A percentile compares a stretch with the other conserved stretches of the same genome.
Conservation (phyloP, 2,113 vertebrate genomes). For the Corythoichthys haematopterus region DNA sequence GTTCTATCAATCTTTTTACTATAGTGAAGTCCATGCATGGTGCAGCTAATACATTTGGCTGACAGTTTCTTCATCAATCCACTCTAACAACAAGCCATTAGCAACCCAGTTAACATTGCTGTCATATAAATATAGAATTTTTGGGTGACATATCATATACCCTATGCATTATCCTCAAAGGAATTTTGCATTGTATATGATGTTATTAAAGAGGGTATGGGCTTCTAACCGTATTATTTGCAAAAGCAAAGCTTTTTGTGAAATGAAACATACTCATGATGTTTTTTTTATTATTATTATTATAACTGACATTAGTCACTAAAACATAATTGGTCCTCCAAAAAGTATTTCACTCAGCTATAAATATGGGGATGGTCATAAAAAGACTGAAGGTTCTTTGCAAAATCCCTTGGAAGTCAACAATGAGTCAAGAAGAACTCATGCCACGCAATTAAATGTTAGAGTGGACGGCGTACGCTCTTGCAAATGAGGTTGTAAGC, state of each 20-base stretch:
- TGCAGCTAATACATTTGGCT: constrained; percentile 52
- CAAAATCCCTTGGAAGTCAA: constrained; percentile 37
- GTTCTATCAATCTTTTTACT: constrained; percentile 55
- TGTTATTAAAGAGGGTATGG: constrained; percentile 32
- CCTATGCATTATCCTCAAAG: constrained; percentile 51
- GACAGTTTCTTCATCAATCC: constrained; percentile 38
- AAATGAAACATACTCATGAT: constrained; percentile 32
- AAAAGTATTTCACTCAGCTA: constrained; percentile 36
- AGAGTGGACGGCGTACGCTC: constrained; percentile 62
- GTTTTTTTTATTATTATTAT: constrained; percentile 40
- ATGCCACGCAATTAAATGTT: constrained; percentile 54
- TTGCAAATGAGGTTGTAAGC: constrained; percentile 74
- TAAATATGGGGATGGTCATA: constrained; percentile 20
- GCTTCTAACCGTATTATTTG: constrained; percentile 36
- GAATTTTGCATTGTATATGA: constrained; percentile 46
- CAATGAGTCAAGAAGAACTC: constrained; percentile 46
- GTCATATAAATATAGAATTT: constrained; percentile 46
- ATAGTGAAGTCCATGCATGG: constrained; percentile 56
- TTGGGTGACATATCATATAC: constrained; percentile 64
- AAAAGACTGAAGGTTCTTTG: constrained; percentile 38
- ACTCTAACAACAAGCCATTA: constrained; percentile 31
- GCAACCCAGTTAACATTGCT: constrained; percentile 23
- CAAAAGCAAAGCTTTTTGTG: constrained; percentile 55
- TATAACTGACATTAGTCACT: constrained; percentile 62
- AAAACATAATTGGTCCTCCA: constrained; percentile 46